These are phyloP conservation scores for Limonius californicus DNA, from an alignment of 1,140 invertebrate genomes.

Conservation along the genomic window DNA sequence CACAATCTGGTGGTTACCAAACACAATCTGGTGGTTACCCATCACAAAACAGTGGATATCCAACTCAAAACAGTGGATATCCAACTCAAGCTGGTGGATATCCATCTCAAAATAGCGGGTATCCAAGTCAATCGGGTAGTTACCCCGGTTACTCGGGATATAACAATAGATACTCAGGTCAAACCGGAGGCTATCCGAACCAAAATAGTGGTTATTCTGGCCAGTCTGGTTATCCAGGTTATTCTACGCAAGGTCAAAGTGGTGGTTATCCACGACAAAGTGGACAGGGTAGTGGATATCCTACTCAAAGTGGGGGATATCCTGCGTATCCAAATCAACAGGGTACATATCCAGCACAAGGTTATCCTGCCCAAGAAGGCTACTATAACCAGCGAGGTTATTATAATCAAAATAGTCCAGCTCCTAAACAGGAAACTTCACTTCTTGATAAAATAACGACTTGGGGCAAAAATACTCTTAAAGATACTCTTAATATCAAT, in stretches of 20 bases:
- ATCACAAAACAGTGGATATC: neutral
- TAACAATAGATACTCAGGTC: neutral
- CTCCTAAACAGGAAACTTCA: too few species aligned
- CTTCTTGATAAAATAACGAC: too few species aligned
- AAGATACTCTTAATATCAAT: too few species aligned
- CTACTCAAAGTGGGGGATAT: neutral
- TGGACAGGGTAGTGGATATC: conserved; percentile 3
- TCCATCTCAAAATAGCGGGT: neutral
- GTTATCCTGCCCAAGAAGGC: neutral
- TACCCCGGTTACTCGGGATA: neutral
- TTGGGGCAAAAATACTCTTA: too few species aligned
- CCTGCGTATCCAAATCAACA: neutral
- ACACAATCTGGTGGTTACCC: conserved; percentile 13
- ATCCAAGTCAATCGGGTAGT: neutral
- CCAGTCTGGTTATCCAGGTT: conserved; percentile 2
- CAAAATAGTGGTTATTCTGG: neutral
- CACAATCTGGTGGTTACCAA: conserved; percentile 5
- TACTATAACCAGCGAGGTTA: neutral
- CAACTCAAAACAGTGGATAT: neutral
- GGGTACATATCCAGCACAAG: neutral
- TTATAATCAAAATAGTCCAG: neutral
- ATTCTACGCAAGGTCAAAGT: neutral
- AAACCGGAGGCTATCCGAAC: neutral
- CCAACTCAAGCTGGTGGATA: neutral
- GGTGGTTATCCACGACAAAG: neutral